Percentiles rank a stretch among this genome's conserved stretches.
These are phyloP conservation scores for Dyspetes luteomarginatus DNA, from an alignment of 2,888 invertebrate species.

Conservation along the genomic window DNA sequence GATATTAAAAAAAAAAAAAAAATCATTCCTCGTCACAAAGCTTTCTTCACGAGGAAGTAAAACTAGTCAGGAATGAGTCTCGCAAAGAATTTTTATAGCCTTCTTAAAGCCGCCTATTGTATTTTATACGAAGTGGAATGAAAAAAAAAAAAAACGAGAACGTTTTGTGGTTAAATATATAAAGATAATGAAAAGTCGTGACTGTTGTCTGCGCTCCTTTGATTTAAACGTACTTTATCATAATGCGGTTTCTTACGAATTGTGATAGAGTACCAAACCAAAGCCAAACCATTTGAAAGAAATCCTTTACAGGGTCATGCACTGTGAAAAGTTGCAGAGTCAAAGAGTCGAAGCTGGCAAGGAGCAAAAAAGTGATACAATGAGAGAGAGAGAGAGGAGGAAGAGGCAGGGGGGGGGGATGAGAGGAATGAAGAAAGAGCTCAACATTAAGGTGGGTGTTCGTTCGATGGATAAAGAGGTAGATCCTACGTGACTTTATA, in stretches of 20 bases:
- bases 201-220: constrained; percentile 35
- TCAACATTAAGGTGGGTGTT: constrained; percentile 46
- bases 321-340: constrained; percentile 40
- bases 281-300: constrained; percentile 56
- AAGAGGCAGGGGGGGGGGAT: constrained; percentile 2
- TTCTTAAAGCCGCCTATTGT: background rate
- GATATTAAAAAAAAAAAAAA: no score
- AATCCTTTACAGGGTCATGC: constrained; percentile 62
- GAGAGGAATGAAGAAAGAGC: no score
- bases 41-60: background rate
- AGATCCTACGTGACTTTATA: constrained; percentile 62
- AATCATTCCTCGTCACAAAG: background rate
- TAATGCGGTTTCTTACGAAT: constrained; percentile 53
- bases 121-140: background rate
- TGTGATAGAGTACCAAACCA: no score
- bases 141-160: constrained; percentile 1
- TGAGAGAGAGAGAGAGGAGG: constrained; percentile 24
- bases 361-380: constrained; percentile 6
- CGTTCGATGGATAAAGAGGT: constrained; percentile 57
- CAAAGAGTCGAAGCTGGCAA: constrained; percentile 48
- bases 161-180: background rate
- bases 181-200: constrained; percentile 15
- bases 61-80: background rate
- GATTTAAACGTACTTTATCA: constrained; percentile 15
- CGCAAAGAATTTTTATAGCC: background rate